Percentiles rank a stretch among this genome's conserved stretches.
Conservation (phyloP, 2,797 vertebrate genomes). For the Pogoniulus pusillus region DNA sequence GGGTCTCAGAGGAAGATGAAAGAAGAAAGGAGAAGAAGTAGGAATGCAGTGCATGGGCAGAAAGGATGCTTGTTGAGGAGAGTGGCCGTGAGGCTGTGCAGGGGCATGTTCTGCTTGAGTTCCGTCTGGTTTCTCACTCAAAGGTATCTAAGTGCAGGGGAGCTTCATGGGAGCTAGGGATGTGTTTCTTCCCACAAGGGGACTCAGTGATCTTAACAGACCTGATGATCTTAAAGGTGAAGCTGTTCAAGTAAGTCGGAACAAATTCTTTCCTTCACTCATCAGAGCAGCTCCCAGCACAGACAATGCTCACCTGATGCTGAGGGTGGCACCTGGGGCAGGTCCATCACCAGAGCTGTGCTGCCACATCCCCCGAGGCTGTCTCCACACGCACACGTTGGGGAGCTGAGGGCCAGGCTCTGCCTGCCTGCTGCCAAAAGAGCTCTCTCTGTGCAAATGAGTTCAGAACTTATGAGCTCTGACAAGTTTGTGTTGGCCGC, state of each 20-base stretch:
- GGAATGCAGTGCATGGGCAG: background rate
- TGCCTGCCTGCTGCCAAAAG: conserved; percentile 22
- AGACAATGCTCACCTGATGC: background rate
- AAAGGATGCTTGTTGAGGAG: background rate
- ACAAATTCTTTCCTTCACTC: background rate
- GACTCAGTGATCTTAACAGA: no score
- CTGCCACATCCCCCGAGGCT: background rate
- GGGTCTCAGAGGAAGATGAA: background rate
- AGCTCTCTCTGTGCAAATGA: conserved; percentile 17
- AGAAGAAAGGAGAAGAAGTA: background rate
- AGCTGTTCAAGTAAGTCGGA: background rate
- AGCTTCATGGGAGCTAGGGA: background rate
- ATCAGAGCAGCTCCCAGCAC: background rate
- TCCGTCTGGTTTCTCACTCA: background rate
- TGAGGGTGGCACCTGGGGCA: background rate
- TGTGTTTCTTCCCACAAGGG: background rate
- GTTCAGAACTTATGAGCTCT: conserved; percentile 46
- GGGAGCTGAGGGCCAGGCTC: background rate
- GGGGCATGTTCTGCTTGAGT: background rate
- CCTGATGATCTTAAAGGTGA: no score
- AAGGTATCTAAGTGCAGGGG: background rate
- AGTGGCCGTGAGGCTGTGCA: rapidly evolving
- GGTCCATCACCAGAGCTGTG: background rate
- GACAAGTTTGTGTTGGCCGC: conserved; percentile 59
- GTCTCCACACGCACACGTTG: background rate